Conservation (phyloP, 2,888 invertebrate species). For the Tetranychus truncatus region DNA sequence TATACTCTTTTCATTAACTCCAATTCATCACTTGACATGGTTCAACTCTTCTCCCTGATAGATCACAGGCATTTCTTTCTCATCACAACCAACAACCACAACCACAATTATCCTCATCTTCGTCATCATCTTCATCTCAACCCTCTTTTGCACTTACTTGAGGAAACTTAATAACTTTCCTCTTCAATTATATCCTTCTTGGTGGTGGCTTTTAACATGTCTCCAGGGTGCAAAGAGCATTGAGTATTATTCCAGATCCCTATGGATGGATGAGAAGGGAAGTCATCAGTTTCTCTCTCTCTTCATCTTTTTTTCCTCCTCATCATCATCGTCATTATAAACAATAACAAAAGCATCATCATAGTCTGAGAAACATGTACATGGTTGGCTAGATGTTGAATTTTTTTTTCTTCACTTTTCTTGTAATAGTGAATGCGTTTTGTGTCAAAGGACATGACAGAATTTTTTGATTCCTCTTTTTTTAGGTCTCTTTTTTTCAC, state of each 20-base stretch:
- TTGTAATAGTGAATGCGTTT: too few relatives aligned
- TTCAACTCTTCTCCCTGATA: not conserved
- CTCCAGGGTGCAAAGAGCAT: constrained; percentile 1
- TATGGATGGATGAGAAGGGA: not conserved
- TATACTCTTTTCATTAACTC: not conserved
- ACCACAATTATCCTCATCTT: not conserved
- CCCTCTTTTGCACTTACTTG: not conserved
- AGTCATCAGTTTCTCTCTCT: too few relatives aligned
- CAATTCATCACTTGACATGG: not conserved
- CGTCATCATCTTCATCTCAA: not conserved
- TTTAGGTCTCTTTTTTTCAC: too few relatives aligned
- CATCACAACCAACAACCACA: not conserved
- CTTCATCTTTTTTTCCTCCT: too few relatives aligned
- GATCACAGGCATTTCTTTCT: not conserved
- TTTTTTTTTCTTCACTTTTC: too few relatives aligned
- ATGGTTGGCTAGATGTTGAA: too few relatives aligned
- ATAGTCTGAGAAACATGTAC: too few relatives aligned
- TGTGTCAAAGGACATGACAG: too few relatives aligned
- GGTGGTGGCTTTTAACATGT: not conserved
- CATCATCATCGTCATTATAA: too few relatives aligned
- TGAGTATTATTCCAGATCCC: not conserved
- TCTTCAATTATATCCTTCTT: not conserved
- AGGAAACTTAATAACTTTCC: not conserved
- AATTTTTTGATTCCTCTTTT: too few relatives aligned
- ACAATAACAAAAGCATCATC: too few relatives aligned